A percentile compares a stretch with the other conserved stretches of the same genome.
phyloP scores from a whole-genome alignment of 1,140 invertebrate species.

The Pseudomyrmex concolor region DNA sequence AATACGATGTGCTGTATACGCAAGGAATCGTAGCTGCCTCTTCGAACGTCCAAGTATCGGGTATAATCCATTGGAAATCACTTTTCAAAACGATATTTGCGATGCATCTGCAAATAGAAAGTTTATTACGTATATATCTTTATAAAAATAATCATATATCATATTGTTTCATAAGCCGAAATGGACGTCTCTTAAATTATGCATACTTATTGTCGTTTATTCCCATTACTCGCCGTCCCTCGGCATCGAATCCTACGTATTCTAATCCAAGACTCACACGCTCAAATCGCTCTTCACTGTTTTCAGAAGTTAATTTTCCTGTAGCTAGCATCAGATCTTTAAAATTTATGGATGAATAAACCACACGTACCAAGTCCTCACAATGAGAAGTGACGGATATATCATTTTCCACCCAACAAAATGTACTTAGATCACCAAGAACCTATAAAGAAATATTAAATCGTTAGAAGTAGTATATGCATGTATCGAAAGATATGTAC shows the following conservation, averaged over 20 bases:
- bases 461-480: not conserved
- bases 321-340: constrained; percentile 92
- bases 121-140: too few relatives aligned
- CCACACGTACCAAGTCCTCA: constrained; percentile 84
- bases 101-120: constrained; percentile 82
- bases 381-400: constrained; percentile 75
- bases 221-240: too few relatives aligned
- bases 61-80: constrained; percentile 91
- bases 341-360: constrained; percentile 90
- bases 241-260: too few relatives aligned
- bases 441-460: constrained; percentile 68
- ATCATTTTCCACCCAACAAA: constrained; percentile 92
- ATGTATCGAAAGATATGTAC: too few relatives aligned
- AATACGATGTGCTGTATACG: constrained; percentile 94
- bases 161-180: too few relatives aligned
- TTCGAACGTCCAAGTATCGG: constrained; percentile 92
- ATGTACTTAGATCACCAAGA: constrained; percentile 93
- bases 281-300: constrained; percentile 84
- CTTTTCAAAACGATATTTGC: constrained; percentile 88
- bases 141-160: too few relatives aligned
- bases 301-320: constrained; percentile 89
- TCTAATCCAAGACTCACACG: too few relatives aligned
- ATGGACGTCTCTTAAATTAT: too few relatives aligned
- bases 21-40: constrained; percentile 95
- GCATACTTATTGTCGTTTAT: too few relatives aligned